Base-by-base conservation (phyloP, 2,113 vertebrate genomes). In the Lonchura striata region DNA sequence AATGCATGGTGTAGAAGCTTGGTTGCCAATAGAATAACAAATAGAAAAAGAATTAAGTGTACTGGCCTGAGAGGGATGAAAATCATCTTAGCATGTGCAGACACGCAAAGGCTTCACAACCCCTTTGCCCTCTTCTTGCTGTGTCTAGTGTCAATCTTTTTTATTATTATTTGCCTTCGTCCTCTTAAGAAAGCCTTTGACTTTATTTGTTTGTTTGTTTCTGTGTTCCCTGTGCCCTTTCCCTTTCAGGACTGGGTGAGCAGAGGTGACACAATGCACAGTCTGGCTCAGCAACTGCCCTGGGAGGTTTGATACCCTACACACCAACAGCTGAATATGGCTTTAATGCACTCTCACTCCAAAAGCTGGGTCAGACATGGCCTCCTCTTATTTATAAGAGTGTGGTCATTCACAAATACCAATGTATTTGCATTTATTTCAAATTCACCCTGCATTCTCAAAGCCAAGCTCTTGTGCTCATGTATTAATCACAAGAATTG, bases 41-140 rank as follows among this genome's bases (percentile, higher is more conserved):
- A 94, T 86, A 95, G 76, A 94, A 95, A 95, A 74, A 83, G 90
- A 94, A 97, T 97, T 95, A 94, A 92, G 78, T 87, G n/a, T 69
- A 82, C 63, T 49, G 92, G 77, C 33, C 88, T 86, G 78, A 94
- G 86, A 91, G 79, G 61, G 39, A 80, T 82, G 78, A 91, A 96
- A 97, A 77, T 64, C 75, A 91, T 72, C 92, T 96, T 63, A 81
- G 44, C 66, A 75, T 69, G 77, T 82, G 71, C 61, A 86, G 83
- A 23, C 64, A 86, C 44, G 8, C 59, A 71, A n/a, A 86, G 59
- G 39, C n/a, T 95, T 92, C 92, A 59, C 74, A 92, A 66, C 77
- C 33, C n/a, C 16, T 90, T 46, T 59, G 74, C 85, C 24, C 54
- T 93, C 49, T 30, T 86, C 61, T 92, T 94, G 72, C 68, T 8